phyloP scores from a whole-genome alignment of 2,888 invertebrate genomes.

The Deilephila porcellus region DNA sequence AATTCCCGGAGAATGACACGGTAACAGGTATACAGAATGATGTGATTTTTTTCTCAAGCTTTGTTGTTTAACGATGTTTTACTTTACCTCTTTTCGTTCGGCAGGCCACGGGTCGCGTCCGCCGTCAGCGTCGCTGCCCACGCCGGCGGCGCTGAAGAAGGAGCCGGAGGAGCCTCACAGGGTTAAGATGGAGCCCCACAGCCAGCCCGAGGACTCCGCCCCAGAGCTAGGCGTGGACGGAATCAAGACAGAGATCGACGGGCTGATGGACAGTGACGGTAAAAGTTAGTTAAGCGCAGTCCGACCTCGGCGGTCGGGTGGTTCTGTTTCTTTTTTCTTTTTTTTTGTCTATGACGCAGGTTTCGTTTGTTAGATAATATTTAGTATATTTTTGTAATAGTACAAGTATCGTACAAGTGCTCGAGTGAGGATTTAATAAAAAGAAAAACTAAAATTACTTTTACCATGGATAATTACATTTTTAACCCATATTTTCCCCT shows the following conservation, averaged over 20 bases:
- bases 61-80: background rate
- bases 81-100: background rate
- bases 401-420: no score
- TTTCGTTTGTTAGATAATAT: background rate
- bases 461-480: no score
- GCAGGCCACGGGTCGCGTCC: conserved; percentile 81
- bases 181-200: conserved; percentile 80
- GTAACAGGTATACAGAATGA: no score
- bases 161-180: conserved; percentile 79
- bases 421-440: no score
- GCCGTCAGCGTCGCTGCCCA: conserved; percentile 80
- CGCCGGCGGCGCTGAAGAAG: conserved; percentile 80
- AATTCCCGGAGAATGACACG: no score
- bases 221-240: conserved; percentile 78
- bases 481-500: no score
- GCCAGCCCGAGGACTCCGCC: conserved; percentile 70
- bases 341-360: background rate
- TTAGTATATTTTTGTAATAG: background rate
- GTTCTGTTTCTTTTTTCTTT: background rate
- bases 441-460: no score
- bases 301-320: background rate
- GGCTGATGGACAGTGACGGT: conserved; percentile 83
- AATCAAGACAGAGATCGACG: conserved; percentile 83
- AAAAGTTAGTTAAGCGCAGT: conserved; percentile 34
- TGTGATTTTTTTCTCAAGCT: no score